Percentiles rank a stretch among this genome's conserved stretches.
These are phyloP conservation scores for Pipistrellus pygmaeus DNA, from an alignment of 2,797 vertebrate genomes.

Conservation along the genomic window DNA sequence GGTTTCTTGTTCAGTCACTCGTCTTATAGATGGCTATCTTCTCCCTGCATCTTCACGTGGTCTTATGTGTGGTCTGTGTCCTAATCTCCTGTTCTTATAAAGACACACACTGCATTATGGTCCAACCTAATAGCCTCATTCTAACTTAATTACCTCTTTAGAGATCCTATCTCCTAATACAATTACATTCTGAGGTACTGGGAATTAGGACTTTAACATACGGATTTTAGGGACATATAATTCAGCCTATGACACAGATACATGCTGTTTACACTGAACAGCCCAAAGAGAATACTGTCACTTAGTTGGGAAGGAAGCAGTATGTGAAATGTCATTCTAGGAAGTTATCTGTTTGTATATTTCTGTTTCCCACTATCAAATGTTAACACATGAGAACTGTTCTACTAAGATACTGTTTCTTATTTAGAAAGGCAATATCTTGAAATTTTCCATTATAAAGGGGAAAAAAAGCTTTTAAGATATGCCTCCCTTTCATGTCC, in stretches of 20 bases:
- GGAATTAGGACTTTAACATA: not conserved
- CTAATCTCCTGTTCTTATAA: not conserved
- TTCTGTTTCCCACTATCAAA: not conserved
- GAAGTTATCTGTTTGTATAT: not conserved
- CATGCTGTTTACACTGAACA: not conserved
- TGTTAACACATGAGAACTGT: not conserved
- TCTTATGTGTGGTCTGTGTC: not conserved
- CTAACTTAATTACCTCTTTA: not conserved
- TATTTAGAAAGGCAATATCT: constrained; percentile 41
- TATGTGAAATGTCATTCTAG: not conserved
- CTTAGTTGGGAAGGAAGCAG: not conserved
- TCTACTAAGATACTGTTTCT: not conserved
- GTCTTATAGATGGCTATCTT: not conserved
- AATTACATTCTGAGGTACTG: not conserved
- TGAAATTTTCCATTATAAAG: constrained; percentile 33
- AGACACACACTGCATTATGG: not conserved
- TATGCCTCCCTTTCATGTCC: not conserved
- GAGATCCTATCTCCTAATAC: not conserved
- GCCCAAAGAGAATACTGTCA: not conserved
- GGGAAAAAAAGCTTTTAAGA: not conserved
- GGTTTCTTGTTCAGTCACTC: not conserved
- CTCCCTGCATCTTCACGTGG: not conserved
- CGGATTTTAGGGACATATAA: not conserved
- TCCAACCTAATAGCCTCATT: not conserved
- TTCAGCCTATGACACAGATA: not conserved